A percentile compares a stretch with the other conserved stretches of the same genome.
Evolutionary conservation across 23 tunicate genomes (phyloP).

Genomic region (Styela plicata): DNA sequence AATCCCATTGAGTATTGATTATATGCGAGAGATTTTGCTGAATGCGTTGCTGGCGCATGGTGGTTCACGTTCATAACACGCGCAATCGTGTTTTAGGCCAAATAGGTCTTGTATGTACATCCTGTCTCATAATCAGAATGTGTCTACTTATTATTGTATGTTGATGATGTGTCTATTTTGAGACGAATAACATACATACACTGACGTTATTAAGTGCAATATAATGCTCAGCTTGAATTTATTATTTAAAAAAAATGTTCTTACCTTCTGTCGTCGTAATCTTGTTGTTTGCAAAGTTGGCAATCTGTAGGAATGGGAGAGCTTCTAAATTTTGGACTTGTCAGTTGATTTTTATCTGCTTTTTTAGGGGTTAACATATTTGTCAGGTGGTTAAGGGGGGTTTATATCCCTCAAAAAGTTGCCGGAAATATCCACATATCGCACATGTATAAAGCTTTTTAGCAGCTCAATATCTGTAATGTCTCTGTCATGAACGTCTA

Average conservation of each 20-base stretch:
- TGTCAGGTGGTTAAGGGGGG: conserved; percentile 62
- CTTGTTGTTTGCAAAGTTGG: conserved; percentile 69
- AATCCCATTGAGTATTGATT: too few species aligned
- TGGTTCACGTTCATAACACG: too few species aligned
- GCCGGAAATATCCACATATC: conserved; percentile 78
- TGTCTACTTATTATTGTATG: too few species aligned
- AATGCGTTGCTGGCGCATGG: too few species aligned
- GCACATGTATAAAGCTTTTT: conserved; percentile 71
- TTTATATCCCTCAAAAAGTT: conserved; percentile 57
- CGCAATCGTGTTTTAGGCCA: too few species aligned
- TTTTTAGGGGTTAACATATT: conserved; percentile 60
- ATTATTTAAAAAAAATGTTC: neutral
- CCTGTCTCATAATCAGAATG: too few species aligned
- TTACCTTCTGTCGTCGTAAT: conserved; percentile 58
- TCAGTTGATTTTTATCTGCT: conserved; percentile 77
- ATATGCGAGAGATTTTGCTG: too few species aligned
- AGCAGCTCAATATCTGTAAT: conserved; percentile 62
- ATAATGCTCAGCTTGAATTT: neutral
- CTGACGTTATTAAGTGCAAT: too few species aligned
- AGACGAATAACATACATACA: too few species aligned
- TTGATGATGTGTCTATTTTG: too few species aligned
- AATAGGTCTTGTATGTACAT: too few species aligned
- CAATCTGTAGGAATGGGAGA: conserved; percentile 72
- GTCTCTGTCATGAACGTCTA: conserved; percentile 75
- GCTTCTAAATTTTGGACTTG: conserved; percentile 53